These are phyloP conservation scores for Lycophotia porphyrea DNA, from an alignment of 2,888 invertebrate genomes.

Conservation along the genomic window DNA sequence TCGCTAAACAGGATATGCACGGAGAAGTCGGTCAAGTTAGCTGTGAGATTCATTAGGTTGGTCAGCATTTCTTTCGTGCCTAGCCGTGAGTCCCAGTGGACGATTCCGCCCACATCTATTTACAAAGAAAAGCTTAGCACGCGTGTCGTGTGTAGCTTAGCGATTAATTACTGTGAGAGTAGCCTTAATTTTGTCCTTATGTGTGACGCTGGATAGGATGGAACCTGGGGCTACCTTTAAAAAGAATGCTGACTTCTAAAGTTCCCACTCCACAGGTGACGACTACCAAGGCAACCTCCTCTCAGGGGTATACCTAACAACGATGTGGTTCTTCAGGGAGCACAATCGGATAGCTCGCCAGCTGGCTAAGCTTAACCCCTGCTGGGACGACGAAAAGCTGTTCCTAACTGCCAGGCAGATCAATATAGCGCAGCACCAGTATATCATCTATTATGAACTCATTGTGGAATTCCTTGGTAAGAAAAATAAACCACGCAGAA, in stretches of 20 bases:
- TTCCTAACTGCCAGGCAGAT: constrained; percentile 91
- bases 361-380: constrained; percentile 93
- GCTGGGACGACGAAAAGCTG: constrained; percentile 96
- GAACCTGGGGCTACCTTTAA: not conserved
- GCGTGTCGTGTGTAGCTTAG: not conserved
- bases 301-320: constrained; percentile 60
- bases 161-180: too few relatives aligned
- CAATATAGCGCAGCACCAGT: constrained; percentile 94
- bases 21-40: not conserved
- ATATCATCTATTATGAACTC: constrained; percentile 95
- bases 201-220: too few relatives aligned
- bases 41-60: not conserved
- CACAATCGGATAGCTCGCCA: constrained; percentile 94
- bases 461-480: constrained; percentile 94
- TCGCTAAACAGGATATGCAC: not conserved
- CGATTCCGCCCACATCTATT: not conserved
- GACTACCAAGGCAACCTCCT: constrained; percentile 62
- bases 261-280: constrained; percentile 57
- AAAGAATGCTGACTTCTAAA: not conserved
- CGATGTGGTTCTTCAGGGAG: constrained; percentile 89
- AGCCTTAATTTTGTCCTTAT: too few relatives aligned
- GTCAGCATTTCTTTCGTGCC: not conserved
- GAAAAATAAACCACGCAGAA: constrained; percentile 36
- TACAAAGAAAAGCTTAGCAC: too few relatives aligned
- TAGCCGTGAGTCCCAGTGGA: not conserved